Conservation (phyloP, 2,888 invertebrate genomes). For the Tetheella fluctuosa region DNA sequence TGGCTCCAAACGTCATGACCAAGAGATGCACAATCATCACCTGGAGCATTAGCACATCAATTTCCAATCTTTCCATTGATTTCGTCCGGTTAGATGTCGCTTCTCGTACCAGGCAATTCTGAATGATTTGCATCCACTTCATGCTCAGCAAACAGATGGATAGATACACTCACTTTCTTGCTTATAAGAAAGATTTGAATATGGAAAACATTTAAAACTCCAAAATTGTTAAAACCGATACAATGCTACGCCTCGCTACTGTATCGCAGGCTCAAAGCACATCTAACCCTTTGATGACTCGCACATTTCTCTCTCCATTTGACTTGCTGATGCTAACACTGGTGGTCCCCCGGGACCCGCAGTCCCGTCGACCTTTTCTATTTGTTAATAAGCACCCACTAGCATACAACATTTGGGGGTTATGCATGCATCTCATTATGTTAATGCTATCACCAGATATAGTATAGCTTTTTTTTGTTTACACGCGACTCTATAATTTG, state of each 20-base stretch:
- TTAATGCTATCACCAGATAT: conserved; percentile 39
- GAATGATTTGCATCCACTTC: too few relatives aligned
- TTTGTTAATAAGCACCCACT: conserved; percentile 67
- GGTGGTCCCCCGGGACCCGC: conserved; percentile 61
- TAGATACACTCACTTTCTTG: too few relatives aligned
- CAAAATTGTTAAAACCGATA: background rate
- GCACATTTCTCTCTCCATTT: conserved; percentile 59
- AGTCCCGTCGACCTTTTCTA: conserved; percentile 56
- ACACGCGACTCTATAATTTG: conserved; percentile 28
- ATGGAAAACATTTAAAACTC: background rate
- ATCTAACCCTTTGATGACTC: conserved; percentile 58
- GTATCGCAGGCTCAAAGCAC: conserved; percentile 23
- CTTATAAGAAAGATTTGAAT: background rate
- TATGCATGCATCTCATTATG: conserved; percentile 47
- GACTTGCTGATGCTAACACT: conserved; percentile 74
- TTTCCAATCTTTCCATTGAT: too few relatives aligned
- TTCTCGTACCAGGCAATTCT: too few relatives aligned
- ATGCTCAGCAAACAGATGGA: too few relatives aligned
- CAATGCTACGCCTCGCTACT: conserved; percentile 18
- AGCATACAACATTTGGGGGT: conserved; percentile 34
- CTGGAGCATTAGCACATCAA: too few relatives aligned
- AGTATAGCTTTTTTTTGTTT: conserved; percentile 27
- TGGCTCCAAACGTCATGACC: too few relatives aligned
- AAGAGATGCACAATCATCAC: too few relatives aligned
- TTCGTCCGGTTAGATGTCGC: too few relatives aligned